Conservation (phyloP, 2,113 vertebrate species). For the Syngnathus floridae region DNA sequence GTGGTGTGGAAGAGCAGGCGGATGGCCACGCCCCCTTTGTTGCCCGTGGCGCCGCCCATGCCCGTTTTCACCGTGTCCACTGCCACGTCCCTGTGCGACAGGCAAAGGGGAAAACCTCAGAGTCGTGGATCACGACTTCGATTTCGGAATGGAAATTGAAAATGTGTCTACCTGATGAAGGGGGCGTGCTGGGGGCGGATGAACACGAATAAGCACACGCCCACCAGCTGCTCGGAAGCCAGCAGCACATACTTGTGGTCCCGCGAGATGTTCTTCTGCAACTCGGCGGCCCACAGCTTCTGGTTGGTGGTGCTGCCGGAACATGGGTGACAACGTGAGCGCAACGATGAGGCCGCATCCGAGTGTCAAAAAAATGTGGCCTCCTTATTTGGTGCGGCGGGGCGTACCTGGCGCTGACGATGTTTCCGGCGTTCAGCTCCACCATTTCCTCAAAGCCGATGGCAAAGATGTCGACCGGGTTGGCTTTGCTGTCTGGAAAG, state of each 20-base stretch:
- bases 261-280: constrained; percentile 93
- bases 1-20: constrained; percentile 94
- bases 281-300: constrained; percentile 94
- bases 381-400: not conserved
- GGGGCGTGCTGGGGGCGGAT: constrained; percentile 94
- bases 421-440: constrained; percentile 96
- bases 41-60: constrained; percentile 98
- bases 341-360: too few relatives aligned
- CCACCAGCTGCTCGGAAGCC: constrained; percentile 95
- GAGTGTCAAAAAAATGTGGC: not conserved
- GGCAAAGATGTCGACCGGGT: constrained; percentile 91
- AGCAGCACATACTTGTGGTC: constrained; percentile 95
- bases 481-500: constrained; percentile 78
- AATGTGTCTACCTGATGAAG: constrained; percentile 81
- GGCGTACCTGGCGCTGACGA: constrained; percentile 91
- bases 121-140: not conserved
- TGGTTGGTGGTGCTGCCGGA: constrained; percentile 90
- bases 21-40: constrained; percentile 95
- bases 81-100: constrained; percentile 81
- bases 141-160: not conserved
- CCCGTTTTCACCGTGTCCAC: constrained; percentile 97
- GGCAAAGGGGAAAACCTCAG: not conserved
- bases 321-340: too few relatives aligned
- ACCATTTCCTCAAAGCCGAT: constrained; percentile 99
- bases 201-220: constrained; percentile 94